These are phyloP conservation scores for Anser brachyrhynchus DNA, from an alignment of 2,113 vertebrate species.

Conservation along the genomic window DNA sequence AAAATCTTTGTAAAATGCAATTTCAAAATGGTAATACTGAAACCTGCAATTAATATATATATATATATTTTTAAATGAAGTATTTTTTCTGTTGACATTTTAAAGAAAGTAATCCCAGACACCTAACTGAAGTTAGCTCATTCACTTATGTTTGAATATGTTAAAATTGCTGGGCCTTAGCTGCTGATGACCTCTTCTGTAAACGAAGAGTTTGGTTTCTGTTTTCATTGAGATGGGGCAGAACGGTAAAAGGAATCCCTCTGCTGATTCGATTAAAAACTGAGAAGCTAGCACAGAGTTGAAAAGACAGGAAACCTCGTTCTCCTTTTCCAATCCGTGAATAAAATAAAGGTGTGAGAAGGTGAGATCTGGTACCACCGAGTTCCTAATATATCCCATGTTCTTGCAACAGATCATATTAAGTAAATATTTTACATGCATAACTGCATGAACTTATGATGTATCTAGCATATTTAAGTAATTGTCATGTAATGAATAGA, in stretches of 20 bases:
- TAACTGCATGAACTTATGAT: constrained; percentile 8
- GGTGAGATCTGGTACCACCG: neutral
- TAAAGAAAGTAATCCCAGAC: neutral
- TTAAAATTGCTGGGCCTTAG: neutral
- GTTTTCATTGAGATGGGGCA: neutral
- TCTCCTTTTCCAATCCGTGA: neutral
- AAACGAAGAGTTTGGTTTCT: neutral
- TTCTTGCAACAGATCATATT: neutral
- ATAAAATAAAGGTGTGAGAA: neutral
- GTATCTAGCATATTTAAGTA: neutral
- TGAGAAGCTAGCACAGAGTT: neutral
- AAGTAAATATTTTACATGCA: neutral
- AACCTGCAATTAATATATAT: neutral
- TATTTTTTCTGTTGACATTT: neutral
- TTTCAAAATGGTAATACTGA: neutral
- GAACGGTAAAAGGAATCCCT: neutral
- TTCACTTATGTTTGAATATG: neutral
- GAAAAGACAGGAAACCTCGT: neutral
- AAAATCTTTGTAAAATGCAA: neutral
- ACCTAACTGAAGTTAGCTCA: neutral
- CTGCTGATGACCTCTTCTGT: neutral
- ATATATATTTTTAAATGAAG: neutral
- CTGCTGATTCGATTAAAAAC: neutral
- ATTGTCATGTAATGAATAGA: neutral
- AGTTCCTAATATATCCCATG: neutral